A percentile compares a stretch with the other conserved stretches of the same genome.
Evolutionary conservation across 2,113 vertebrate genomes (phyloP).

Genomic region (Suricata suricatta): DNA sequence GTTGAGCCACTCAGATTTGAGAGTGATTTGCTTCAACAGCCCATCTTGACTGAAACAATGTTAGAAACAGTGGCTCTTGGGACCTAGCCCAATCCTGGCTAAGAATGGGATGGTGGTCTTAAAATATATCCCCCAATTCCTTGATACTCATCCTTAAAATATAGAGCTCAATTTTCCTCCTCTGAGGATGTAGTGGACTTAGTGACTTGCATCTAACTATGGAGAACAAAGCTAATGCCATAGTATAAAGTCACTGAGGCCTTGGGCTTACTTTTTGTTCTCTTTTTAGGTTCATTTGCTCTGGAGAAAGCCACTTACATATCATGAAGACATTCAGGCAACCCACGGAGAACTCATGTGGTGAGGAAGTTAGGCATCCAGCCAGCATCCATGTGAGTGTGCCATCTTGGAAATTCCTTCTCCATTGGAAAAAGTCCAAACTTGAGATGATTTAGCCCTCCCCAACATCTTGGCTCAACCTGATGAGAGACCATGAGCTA

Average conservation of each 20-base stretch:
- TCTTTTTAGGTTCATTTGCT: background rate
- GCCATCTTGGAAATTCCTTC: background rate
- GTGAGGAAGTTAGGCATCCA: background rate
- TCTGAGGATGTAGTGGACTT: no score
- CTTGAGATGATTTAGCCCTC: background rate
- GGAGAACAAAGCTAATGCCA: background rate
- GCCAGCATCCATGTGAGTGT: fast-evolving
- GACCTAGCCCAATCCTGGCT: background rate
- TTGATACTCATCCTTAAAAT: background rate
- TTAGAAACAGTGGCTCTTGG: background rate
- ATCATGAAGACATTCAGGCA: background rate
- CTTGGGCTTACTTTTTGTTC: background rate
- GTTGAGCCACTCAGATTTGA: background rate
- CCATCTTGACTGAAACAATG: background rate
- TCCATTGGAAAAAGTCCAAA: background rate
- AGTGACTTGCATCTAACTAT: background rate
- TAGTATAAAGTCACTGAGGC: background rate
- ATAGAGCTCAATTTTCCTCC: background rate
- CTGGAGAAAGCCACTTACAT: background rate
- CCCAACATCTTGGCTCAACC: background rate
- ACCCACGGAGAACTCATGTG: background rate
- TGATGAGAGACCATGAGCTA: background rate
- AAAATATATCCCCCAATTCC: background rate
- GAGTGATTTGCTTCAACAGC: background rate
- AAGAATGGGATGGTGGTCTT: background rate